Conservation (phyloP, 1,140 invertebrate genomes). For the Cyrtorhinus lividipennis region DNA sequence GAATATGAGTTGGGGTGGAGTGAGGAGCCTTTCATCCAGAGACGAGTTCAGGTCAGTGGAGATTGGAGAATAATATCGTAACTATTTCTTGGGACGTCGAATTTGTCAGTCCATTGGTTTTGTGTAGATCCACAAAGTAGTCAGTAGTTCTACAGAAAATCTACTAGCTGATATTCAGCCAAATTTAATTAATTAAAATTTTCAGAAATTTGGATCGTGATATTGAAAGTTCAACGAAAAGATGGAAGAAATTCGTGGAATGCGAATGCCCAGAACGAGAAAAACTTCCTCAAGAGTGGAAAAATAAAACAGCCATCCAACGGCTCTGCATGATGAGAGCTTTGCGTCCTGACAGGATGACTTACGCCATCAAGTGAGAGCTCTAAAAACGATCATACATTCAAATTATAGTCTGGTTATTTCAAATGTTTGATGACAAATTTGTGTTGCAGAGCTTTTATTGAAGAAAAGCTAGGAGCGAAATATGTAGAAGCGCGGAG, state of each 20-base stretch:
- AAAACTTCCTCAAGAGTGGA: constrained; percentile 97
- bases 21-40: constrained; percentile 73
- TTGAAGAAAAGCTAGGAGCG: constrained; percentile 84
- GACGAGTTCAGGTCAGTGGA: constrained; percentile 86
- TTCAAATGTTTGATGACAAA: too few relatives aligned
- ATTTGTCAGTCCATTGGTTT: too few relatives aligned
- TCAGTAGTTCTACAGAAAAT: too few relatives aligned
- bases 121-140: too few relatives aligned
- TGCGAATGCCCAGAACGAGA: constrained; percentile 90
- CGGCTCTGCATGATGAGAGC: constrained; percentile 88
- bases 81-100: too few relatives aligned
- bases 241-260: constrained; percentile 94
- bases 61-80: too few relatives aligned
- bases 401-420: too few relatives aligned
- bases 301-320: constrained; percentile 84
- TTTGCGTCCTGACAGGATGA: constrained; percentile 86
- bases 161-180: too few relatives aligned
- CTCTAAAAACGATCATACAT: too few relatives aligned
- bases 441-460: constrained; percentile 78
- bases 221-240: constrained; percentile 84
- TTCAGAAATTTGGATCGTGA: constrained; percentile 79
- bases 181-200: too few relatives aligned
- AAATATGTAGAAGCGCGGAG: constrained; percentile 79
- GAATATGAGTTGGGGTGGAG: constrained; percentile 84
- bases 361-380: constrained; percentile 65